phyloP scores from a whole-genome alignment of 1,140 invertebrate species.

The Drosophila varians region DNA sequence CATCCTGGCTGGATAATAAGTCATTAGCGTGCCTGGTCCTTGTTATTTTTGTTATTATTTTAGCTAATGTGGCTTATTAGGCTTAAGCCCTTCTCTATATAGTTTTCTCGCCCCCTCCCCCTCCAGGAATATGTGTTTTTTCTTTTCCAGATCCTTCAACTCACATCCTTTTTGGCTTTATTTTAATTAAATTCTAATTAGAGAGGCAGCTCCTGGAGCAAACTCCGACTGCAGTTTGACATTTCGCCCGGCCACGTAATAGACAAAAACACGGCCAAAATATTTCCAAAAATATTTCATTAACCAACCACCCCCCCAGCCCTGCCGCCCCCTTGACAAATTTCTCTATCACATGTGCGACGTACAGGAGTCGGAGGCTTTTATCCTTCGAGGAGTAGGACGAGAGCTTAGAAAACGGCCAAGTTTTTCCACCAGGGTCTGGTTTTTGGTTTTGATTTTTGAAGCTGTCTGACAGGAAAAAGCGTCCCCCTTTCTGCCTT shows the following conservation, averaged over 20 bases:
- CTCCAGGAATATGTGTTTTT: no score
- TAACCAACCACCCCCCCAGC: conserved; percentile 43
- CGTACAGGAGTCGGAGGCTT: conserved; percentile 9
- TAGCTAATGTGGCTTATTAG: conserved; percentile 81
- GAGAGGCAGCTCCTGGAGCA: no score
- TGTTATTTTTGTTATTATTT: conserved; percentile 36
- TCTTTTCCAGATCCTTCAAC: neutral
- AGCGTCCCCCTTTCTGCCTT: no score
- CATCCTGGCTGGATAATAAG: conserved; percentile 52
- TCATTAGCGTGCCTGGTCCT: conserved; percentile 63
- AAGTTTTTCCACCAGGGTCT: conserved; percentile 61
- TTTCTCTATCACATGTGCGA: neutral
- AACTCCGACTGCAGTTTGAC: conserved; percentile 68
- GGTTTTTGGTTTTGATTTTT: conserved; percentile 66
- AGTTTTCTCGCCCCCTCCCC: no score
- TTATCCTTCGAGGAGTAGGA: conserved; percentile 61
- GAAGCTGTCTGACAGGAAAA: conserved; percentile 36
- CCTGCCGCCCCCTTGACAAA: neutral
- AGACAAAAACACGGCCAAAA: conserved; percentile 61
- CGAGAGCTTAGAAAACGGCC: conserved; percentile 60
- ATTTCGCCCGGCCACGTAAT: conserved; percentile 77
- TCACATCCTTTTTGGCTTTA: conserved; percentile 32
- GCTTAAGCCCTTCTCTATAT: conserved; percentile 42
- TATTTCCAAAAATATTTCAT: conserved; percentile 80
- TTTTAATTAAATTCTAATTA: conserved; percentile 84